Evolutionary conservation across 1,140 invertebrate species (phyloP), one percentile per base, ranked within the genome.

Genomic region (Drosophila navojoa): DNA sequence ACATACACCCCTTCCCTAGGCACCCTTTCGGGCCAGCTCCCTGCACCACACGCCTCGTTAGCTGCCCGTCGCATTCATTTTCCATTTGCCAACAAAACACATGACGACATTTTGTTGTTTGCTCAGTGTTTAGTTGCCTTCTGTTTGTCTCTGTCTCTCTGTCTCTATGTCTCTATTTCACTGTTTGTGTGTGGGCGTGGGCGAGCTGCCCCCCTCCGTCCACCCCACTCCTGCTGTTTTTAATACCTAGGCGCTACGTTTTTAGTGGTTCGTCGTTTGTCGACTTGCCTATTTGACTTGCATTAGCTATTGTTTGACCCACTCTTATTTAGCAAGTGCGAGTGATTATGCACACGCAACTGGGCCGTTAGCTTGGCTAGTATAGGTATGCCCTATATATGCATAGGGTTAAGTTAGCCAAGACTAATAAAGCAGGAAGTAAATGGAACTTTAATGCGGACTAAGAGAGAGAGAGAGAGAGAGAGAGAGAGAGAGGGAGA

Each of bases 281-380:
- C 35, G 35, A 38, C 54, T 42, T 57, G 40, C 16, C 19, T 40
- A 61, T 53, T 35, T 55, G 45, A 59, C 76, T 74, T 78, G 61
- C 58, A 61, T 68, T 57, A 50, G 22, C 53, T 45, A 29, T 38
- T 40, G 38, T 35, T 68, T 67, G 64, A 16, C 52, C 40, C 50
- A 42, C 32, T 44, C 40, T 63, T 60, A 60, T 69, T 71, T 67
- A 71, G 80, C 64, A 84, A 89, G 77, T 90, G 79, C 73, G 70
- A 72, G 73, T 81, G 73, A 89, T 89, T 89, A 84, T 80, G 73
- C 74, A 72, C 84, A 89, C 84, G 84, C 84, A 89, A 89, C 80
- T 63, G 50, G 69, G 77, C 67, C 72, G 81, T 89, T 87, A 90
- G 60, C 79, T 82, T 42, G 35, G 32, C 32, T 22, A 5, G 44